Evolutionary conservation across 2,113 vertebrate genomes (phyloP), one percentile per base, ranked within the genome.

Genomic region (Phalacrocorax aristotelis): DNA sequence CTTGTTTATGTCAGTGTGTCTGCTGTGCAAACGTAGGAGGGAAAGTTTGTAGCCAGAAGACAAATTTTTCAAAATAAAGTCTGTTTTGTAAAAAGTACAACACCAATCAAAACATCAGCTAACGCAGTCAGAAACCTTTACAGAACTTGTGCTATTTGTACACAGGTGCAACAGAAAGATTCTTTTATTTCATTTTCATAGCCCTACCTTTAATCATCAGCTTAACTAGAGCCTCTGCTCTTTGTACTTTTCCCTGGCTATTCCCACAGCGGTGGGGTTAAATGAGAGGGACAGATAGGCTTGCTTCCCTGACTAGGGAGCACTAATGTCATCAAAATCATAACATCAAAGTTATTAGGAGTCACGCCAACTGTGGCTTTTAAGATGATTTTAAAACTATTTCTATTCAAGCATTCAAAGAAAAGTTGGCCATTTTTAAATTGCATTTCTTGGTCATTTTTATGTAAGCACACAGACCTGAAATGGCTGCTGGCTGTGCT

Each of bases 401-500:
- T 72, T 68, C 32, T 51, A 15, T 19, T 8, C 2, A 40, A 48
- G 54, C 32, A 12, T 13, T 18, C 20, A 29, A 58, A 32, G 6
- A 52, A 15, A 75, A 55, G 2, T 14, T 69, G 51, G 19, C 22
- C 2, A 3, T 22, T 61, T 69, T 57, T 1, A 48, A 84, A 57
- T 8, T 21, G 7, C 9, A 3, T 51, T 72, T 46, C 15, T 36
- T 15, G n/a, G 11, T 65, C 0, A 0, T 16, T 42, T 81, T 60
- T 30, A n/a, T 0, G 18, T 9, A 2, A 1, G 4, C 11, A 11
- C 25, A 16, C n/a, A 48, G 30, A 29, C 34, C 68, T n/a, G 38
- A 72, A 64, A 48, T 25, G 60, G 30, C 40, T 77, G 25, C 48
- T 44, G 26, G 40, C 29, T 55, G 26, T n/a, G 69, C 48, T 57